Base-by-base conservation (phyloP, 2,888 invertebrate genomes). In the Ypsolopha sequella region DNA sequence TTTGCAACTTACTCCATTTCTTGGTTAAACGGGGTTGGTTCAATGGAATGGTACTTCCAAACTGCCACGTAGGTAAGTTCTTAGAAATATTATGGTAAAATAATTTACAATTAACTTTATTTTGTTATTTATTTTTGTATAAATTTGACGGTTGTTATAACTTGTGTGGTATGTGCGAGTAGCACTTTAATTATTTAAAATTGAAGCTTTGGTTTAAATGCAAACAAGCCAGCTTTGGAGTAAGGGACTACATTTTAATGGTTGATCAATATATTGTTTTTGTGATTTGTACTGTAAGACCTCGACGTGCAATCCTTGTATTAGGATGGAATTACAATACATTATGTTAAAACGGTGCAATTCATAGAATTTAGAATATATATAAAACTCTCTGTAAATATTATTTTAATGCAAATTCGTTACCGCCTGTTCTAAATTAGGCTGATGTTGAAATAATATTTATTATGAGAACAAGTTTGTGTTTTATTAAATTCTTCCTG, bases 401-500 rank as follows among this genome's bases (percentile, higher is more conserved):
- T 85, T 84, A 82, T 85, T 85, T 85, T 74, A 64, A 73, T 69
- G 62, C 60, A 60, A 66, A 64, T 67, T 65, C 60, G 66, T 66
- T 60, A 58, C 59, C 56, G 64, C 58, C 61, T 43, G 60, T 59
- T 58, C 62, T 76, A 73, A 76, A 60, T 63, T 73, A 71, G 71
- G 73, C 66, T 72, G 70, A 66, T 74, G 65, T 80, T 85, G 73
- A 80, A 84, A 85, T 85, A 81, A 85, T 85, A 85, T 85, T 85
- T 85, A 81, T 76, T 68, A 68, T 55, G 80, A 76, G 78, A 77
- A 77, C 57, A 51, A 56, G 58, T 24, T 51, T 50, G 57, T 64
- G 64, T 76, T 66, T 75, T 66, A 33, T n/a, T 10, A 33, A 4
- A 47, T 35, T 7, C n/a, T n/a, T 36, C 6, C 11, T 39, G 7